Evolutionary conservation across 2,113 vertebrate genomes (phyloP), one percentile per base, ranked within the genome.

Genomic region (Oreocharis arfaki): DNA sequence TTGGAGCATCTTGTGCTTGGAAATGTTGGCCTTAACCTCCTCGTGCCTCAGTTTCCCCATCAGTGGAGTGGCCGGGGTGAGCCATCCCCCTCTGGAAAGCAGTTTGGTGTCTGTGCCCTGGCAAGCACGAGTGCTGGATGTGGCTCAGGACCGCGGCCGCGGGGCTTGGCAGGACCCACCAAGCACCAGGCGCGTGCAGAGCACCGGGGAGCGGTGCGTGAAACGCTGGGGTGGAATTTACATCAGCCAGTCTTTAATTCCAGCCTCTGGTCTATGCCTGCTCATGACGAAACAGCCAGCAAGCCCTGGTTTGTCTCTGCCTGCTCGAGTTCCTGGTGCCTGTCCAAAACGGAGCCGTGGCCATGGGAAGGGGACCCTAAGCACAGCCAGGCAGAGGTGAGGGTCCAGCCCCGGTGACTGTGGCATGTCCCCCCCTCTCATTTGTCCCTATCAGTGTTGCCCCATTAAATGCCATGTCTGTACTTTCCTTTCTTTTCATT

Each of bases 381-480:
- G 44, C 39, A 9, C 39, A 50, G 92, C 78, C 71, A 61, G 93
- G 50, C 91, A 41, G 41, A 55, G 59, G 37, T 3, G 57, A 74
- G 53, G 50, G 86, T 68, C 95, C 33, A 11, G 47, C 70, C 92
- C 86, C 7, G 3, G 81, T 2, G 24, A 49, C 89, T 60, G 68
- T 17, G 6, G 46, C 5, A 30, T 93, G 83, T 85, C 63, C 42
- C 49, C 52, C 85, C 18, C 82, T 57, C 52, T 41, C 97, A 68
- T 97, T 61, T 92, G 97, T 98, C 92, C 86, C 50, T 1, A 57
- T 97, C 37, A 0, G 19, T 93, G 97, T 97, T 95, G 30, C 82
- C 78, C 91, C 76, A 97, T 98, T 97, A 97, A 98, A 93, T 76
- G 42, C 49, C 35, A 61, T 83, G 94, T 95, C 96, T 95, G 95